phyloP scores from a whole-genome alignment of 1,140 invertebrate species.

The Drosophila bifasciata region DNA sequence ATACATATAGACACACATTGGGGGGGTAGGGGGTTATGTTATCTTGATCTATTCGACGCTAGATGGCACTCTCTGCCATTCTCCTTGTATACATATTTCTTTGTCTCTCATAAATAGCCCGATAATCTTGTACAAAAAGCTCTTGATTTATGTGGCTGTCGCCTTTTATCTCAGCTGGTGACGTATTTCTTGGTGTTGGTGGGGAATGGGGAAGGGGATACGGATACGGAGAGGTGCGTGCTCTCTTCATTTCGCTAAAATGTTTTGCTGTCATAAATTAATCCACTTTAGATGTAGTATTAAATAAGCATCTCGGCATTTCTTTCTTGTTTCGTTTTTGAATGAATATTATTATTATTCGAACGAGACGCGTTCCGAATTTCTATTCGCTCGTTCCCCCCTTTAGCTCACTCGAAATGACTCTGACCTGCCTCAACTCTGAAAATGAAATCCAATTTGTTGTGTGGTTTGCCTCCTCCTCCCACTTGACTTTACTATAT shows the following conservation, averaged over 20 bases:
- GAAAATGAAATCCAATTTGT: conserved; percentile 38
- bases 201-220: no score
- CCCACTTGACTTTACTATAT: conserved; percentile 29
- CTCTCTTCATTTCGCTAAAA: conserved; percentile 37
- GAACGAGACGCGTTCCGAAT: no score
- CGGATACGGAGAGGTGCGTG: conserved; percentile 17
- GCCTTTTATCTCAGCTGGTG: conserved; percentile 41
- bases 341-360: neutral
- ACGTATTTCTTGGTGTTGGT: conserved; percentile 14
- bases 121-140: conserved; percentile 35
- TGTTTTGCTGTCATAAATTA: conserved; percentile 62
- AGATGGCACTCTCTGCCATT: neutral
- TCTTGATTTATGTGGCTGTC: conserved; percentile 40
- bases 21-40: no score
- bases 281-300: conserved; percentile 47
- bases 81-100: neutral
- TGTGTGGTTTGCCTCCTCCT: conserved; percentile 20
- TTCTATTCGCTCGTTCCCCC: no score
- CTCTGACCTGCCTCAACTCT: conserved; percentile 66
- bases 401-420: conserved; percentile 11
- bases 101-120: conserved; percentile 6
- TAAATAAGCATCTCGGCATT: conserved; percentile 55
- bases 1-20: no score
- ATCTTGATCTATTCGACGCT: conserved; percentile 29
- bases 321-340: conserved; percentile 25